Percentiles rank a stretch among this genome's conserved stretches.
Conservation (phyloP, 2,797 vertebrate genomes). For the Sebastes taczanowskii region DNA sequence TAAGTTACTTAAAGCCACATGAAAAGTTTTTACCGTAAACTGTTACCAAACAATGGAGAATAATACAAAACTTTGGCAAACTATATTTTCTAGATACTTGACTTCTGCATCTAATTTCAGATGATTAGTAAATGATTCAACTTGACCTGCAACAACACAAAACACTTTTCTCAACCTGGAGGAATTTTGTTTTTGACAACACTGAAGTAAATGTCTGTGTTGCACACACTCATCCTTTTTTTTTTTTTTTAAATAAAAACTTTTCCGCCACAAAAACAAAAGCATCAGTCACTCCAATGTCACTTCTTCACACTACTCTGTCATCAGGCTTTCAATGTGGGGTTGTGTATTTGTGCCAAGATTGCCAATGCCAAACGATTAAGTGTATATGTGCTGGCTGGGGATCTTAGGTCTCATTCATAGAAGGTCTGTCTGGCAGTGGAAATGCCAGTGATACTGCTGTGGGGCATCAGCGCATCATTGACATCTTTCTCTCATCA, state of each 20-base stretch:
- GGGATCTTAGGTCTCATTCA: conserved; percentile 41
- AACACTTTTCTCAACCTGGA: background rate
- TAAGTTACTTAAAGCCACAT: background rate
- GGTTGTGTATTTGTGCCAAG: conserved; percentile 29
- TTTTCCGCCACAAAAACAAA: background rate
- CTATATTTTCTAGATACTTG: background rate
- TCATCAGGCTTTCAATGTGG: conserved; percentile 26
- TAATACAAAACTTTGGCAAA: background rate
- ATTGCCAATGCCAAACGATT: conserved; percentile 41
- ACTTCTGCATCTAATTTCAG: background rate
- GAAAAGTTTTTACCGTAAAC: background rate
- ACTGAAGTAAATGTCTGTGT: background rate
- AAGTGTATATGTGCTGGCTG: conserved; percentile 29
- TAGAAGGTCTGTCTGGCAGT: conserved; percentile 37
- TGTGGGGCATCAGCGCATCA: conserved; percentile 48
- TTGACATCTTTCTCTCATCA: conserved; percentile 51
- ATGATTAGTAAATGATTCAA: background rate
- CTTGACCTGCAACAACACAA: background rate
- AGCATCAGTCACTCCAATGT: conserved; percentile 16
- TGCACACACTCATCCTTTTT: background rate
- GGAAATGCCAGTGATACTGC: conserved; percentile 33
- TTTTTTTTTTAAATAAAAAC: background rate
- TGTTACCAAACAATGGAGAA: background rate
- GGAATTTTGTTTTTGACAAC: background rate
- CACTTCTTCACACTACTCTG: conserved; percentile 19